Base-by-base conservation (phyloP, 53 echinoderm and acorn worm genomes). In the Echinometra lucunter region DNA sequence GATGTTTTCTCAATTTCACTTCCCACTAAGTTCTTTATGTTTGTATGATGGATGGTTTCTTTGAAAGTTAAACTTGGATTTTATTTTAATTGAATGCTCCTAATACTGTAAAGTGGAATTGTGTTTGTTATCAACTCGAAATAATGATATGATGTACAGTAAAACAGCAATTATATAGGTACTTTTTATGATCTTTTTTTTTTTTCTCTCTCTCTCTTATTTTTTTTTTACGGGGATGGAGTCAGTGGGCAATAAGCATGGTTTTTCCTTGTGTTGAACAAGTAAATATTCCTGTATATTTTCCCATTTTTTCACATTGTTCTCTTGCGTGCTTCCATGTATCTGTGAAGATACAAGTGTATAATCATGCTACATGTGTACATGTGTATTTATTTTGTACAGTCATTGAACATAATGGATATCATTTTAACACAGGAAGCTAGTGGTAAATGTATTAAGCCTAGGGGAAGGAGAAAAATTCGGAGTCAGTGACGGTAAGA, bases 91-190 rank as follows among this genome's bases (percentile, higher is more conserved):
- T n/a, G 28, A 28, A 85, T 45, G 85, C 49, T 45, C 49, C 4
- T 49, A 9, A 47, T 45, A 49, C 45, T 13, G 49, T 85, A 28
- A 47, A 45, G 3, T 81, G 34, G 30, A 12, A 49, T 28, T 27
- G 25, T 85, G n/a, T 85, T 49, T 85, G 53, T 49, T 49, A 85
- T 85, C 85, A 85, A 85, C 85, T 85, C 85, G 13, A 85, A 49
- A 85, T 40, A 3, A 40, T 27, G 27, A 85, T 85, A 85, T 47
- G 9, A n/a, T 85, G 85, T 85, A 85, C 45, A 85, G 45, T 45
- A n/a, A 49, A 47, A 8, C 1, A 85, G 49, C 45, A 49, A 13
- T 85, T 49, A 81, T 81, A 49, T 12, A 49, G 45, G 85, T 85
- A 85, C 30, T 85, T 82, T 82, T 82, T 15, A 49, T 85, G 47